These are phyloP conservation scores for Chrysogorgia sp. DNA, from an alignment of 92 coral and sea anemone genomes.

Conservation along the genomic window DNA sequence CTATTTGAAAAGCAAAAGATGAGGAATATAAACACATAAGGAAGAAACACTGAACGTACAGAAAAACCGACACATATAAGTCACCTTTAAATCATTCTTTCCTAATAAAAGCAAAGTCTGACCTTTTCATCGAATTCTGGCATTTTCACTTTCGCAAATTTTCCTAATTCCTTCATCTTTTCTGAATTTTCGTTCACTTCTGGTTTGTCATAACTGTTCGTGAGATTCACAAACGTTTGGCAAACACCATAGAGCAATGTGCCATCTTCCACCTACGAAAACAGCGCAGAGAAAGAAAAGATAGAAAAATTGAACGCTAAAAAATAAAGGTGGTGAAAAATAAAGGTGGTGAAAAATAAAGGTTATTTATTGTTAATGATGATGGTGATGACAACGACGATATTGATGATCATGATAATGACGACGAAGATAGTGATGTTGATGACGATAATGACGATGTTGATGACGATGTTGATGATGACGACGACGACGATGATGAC, in stretches of 20 bases:
- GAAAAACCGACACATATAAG: neutral
- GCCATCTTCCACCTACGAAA: slow-evolving; percentile 69
- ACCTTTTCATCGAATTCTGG: slow-evolving; percentile 80
- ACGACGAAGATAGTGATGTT: too few species aligned
- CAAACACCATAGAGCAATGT: slow-evolving; percentile 94
- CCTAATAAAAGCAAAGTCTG: neutral
- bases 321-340: too few species aligned
- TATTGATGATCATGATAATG: too few species aligned
- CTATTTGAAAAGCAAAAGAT: slow-evolving; percentile 38
- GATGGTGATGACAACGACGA: too few species aligned
- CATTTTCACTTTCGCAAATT: slow-evolving; percentile 78
- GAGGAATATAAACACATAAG: neutral
- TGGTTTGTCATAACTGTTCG: slow-evolving; percentile 94
- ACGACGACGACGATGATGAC: too few species aligned
- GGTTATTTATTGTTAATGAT: too few species aligned
- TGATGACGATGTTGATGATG: too few species aligned
- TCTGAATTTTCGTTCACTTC: slow-evolving; percentile 89
- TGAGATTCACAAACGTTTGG: slow-evolving; percentile 89
- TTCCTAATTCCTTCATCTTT: slow-evolving; percentile 92
- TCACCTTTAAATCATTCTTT: neutral
- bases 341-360: too few species aligned
- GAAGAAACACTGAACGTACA: neutral
- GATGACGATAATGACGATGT: too few species aligned
- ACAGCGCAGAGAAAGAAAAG: neutral
- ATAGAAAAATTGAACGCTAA: too few species aligned